A percentile compares a stretch with the other conserved stretches of the same genome.
These are phyloP conservation scores for Petrocephalus microphthalmus DNA, from an alignment of 2,113 vertebrate genomes.

Conservation along the genomic window DNA sequence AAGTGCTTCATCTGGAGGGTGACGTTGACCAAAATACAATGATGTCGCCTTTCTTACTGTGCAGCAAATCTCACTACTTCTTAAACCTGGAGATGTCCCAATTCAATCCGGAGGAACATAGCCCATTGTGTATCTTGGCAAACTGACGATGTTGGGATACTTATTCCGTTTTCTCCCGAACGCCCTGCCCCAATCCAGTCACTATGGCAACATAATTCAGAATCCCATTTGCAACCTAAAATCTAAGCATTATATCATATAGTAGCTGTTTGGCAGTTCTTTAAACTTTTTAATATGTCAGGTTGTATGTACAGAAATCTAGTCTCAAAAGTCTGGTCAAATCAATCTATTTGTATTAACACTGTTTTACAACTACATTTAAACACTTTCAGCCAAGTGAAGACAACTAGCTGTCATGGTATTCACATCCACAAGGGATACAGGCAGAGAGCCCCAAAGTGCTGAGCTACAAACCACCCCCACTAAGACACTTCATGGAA, in stretches of 20 bases:
- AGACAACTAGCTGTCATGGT: neutral
- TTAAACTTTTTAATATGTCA: neutral
- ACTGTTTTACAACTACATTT: neutral
- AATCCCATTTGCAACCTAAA: neutral
- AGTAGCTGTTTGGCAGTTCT: neutral
- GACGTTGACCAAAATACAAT: neutral
- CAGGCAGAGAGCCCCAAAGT: neutral
- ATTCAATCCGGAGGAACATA: neutral
- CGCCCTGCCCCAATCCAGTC: neutral
- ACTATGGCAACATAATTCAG: neutral
- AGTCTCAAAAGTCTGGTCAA: neutral
- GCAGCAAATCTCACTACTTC: neutral
- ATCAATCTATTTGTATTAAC: neutral
- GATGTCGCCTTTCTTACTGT: neutral
- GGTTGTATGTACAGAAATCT: neutral
- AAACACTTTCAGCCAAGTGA: neutral
- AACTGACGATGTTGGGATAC: neutral
- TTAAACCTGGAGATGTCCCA: neutral
- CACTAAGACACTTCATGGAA: neutral
- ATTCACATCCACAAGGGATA: neutral
- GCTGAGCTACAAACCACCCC: neutral
- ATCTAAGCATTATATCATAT: neutral
- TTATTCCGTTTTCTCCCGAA: neutral
- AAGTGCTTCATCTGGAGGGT: neutral
- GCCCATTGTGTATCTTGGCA: neutral